These are phyloP conservation scores for Corydoras maculifer DNA, from an alignment of 2,113 vertebrate genomes.

Conservation along the genomic window DNA sequence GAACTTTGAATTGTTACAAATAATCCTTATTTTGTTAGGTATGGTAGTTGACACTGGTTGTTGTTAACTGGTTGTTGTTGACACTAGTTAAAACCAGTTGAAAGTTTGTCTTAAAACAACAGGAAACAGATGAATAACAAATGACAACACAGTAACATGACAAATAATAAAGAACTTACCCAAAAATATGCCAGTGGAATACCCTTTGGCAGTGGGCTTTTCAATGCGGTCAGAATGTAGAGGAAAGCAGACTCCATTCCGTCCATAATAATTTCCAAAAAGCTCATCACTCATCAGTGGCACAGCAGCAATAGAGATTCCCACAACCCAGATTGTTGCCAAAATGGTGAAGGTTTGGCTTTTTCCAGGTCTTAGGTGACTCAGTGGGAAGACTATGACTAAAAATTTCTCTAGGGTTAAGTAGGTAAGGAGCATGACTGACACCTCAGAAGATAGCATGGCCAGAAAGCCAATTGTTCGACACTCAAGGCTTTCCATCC, in stretches of 20 bases:
- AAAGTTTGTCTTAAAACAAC: too few species aligned
- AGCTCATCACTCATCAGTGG: conserved; percentile 70
- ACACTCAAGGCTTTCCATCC: conserved; percentile 76
- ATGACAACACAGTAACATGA: too few species aligned
- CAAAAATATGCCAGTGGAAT: conserved; percentile 80
- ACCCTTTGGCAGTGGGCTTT: conserved; percentile 68
- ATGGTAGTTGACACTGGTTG: too few species aligned
- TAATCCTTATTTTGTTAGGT: too few species aligned
- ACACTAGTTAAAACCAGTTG: too few species aligned
- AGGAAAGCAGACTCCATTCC: conserved; percentile 80
- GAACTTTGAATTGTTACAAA: too few species aligned
- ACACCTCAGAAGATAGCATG: conserved; percentile 78
- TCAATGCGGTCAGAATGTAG: conserved; percentile 74
- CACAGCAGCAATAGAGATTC: conserved; percentile 69
- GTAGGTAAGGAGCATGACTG: conserved; percentile 75
- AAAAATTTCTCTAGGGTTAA: conserved; percentile 80
- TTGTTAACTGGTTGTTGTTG: too few species aligned
- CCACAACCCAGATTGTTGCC: conserved; percentile 69
- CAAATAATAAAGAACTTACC: conserved; percentile 56
- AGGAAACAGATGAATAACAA: too few species aligned
- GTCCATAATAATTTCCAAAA: conserved; percentile 81
- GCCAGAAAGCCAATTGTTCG: conserved; percentile 71
- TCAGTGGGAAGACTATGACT: conserved; percentile 79
- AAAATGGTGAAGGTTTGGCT: conserved; percentile 62
- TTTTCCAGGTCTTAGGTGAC: conserved; percentile 66